Conservation (phyloP, 2,797 vertebrate species). For the Sitta carolinensis region DNA sequence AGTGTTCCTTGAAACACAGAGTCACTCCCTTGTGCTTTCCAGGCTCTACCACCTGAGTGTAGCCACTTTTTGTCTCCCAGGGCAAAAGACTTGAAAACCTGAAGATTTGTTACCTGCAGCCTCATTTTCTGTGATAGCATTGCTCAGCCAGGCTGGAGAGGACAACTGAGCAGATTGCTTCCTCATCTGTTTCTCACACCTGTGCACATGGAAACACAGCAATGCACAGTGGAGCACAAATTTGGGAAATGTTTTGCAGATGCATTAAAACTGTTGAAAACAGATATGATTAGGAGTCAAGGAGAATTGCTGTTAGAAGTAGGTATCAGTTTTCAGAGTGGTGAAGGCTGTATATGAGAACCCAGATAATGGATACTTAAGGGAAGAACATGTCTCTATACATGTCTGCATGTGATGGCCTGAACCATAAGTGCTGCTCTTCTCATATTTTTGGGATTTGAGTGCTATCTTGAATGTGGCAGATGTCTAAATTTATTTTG, state of each 20-base stretch:
- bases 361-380: not conserved
- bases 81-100: not conserved
- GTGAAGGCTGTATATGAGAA: not conserved
- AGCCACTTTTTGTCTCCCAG: not conserved
- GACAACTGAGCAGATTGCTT: not conserved
- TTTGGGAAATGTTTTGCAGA: not conserved
- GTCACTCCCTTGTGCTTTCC: not conserved
- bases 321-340: not conserved
- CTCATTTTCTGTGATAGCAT: not conserved
- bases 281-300: not conserved
- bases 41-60: not conserved
- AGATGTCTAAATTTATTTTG: not conserved
- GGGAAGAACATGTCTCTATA: not conserved
- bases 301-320: not conserved
- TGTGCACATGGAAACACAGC: not conserved
- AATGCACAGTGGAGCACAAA: not conserved
- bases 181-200: not conserved
- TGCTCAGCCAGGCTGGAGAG: not conserved
- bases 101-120: not conserved
- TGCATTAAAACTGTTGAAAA: not conserved
- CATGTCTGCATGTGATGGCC: not conserved
- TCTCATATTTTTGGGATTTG: not conserved
- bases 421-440: accelerated
- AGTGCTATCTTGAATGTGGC: not conserved
- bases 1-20: not conserved